Base-by-base conservation (phyloP, 2,797 vertebrate species). In the Siniperca scherzeri region DNA sequence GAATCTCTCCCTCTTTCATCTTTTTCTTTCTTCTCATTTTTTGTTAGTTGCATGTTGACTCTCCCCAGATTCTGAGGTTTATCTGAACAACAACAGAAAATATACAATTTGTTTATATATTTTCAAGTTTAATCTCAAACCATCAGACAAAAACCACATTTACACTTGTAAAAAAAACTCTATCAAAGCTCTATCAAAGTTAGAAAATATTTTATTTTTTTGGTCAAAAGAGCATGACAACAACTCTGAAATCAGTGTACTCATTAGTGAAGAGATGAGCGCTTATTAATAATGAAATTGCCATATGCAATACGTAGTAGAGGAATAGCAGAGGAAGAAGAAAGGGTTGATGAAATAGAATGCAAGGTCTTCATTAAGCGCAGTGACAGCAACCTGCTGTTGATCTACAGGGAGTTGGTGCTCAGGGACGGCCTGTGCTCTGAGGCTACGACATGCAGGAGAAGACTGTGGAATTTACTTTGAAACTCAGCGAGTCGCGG, bases 341-440 rank as follows among this genome's bases (percentile, higher is more conserved):
- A 89, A 92, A 86, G 84, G 82, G 91, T 95, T 94, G 94, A 94
- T 93, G 93, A 93, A 94, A 95, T 90, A 83, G 88, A 91, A 92
- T 90, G 93, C 88, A 95, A 95, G 92, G 87, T 92, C 89, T 93
- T 95, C 91, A 91, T 94, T 92, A 94, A 92, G 85, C 27, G 8
- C 75, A 77, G 77, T 88, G 91, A 91, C 90, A 87, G 88, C 84
- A 91, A 91, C 91, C 88, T 91, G 87, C 83, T 87, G 75, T 78
- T 9, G 25, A 75, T 90, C 87, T 70, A 73, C 70, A 22, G 81
- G 82, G 88, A 91, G 85, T 78, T 40, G 77, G 22, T 19, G 86
- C 86, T 84, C 64, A 14, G 85, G 88, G 91, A 91, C 80, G 79
- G 87, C 83, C 74, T 14, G 73, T 66, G 86, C 88, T 90, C 88